phyloP scores from a whole-genome alignment of 2,888 invertebrate genomes.

The Encarsia formosa region DNA sequence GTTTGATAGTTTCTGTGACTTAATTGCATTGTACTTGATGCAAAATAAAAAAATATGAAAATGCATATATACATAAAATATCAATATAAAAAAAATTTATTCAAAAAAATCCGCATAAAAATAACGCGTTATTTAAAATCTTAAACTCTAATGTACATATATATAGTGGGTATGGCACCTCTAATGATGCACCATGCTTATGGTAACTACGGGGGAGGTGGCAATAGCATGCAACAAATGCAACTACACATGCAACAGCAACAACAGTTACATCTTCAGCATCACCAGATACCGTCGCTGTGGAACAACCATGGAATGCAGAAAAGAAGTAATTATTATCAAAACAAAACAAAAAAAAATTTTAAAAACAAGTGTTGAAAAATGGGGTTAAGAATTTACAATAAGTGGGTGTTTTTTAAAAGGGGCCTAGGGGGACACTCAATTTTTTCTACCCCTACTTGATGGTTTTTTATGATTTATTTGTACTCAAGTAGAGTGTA shows the following conservation, averaged over 20 bases:
- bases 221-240: constrained; percentile 55
- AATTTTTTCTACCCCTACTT: no score
- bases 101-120: constrained; percentile 16
- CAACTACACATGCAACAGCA: constrained; percentile 56
- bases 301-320: constrained; percentile 53
- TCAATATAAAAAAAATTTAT: constrained; percentile 6
- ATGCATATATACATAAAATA: constrained; percentile 15
- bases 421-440: no score
- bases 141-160: constrained; percentile 40
- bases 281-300: constrained; percentile 52
- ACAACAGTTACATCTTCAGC: constrained; percentile 47
- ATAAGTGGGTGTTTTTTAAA: no score
- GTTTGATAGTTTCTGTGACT: constrained; percentile 38
- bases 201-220: constrained; percentile 59
- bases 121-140: constrained; percentile 38
- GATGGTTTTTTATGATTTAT: no score
- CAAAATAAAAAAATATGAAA: constrained; percentile 25
- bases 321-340: constrained; percentile 55
- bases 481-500: no score
- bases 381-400: no score
- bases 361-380: constrained; percentile 18
- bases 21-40: constrained; percentile 30
- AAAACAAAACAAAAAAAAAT: constrained; percentile 30
- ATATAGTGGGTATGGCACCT: constrained; percentile 53
- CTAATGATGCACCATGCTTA: constrained; percentile 57